Evolutionary conservation across 2,113 vertebrate genomes (phyloP).

Genomic region (Urocynchramus pylzowi): DNA sequence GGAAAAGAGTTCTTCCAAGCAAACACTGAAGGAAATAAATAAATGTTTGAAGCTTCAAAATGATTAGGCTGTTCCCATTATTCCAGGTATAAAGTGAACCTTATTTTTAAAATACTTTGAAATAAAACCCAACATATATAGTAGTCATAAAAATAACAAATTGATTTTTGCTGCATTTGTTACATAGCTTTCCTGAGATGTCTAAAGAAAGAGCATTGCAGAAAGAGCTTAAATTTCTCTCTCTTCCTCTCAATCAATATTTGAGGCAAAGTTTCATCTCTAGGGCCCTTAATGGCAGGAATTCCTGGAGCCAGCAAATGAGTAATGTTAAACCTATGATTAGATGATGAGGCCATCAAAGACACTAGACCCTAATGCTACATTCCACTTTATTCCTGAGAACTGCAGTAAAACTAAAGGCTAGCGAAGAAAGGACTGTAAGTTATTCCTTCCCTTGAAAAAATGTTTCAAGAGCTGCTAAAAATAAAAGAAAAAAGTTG

Average conservation of each 20-base stretch:
- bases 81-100: neutral
- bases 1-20: neutral
- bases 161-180: conserved; percentile 59
- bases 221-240: conserved; percentile 85
- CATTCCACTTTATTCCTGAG: conserved; percentile 70
- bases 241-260: conserved; percentile 91
- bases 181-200: conserved; percentile 59
- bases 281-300: conserved; percentile 91
- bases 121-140: neutral
- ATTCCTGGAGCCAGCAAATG: conserved; percentile 88
- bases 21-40: neutral
- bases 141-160: conserved; percentile 45
- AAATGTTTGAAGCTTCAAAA: neutral
- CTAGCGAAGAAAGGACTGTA: conserved; percentile 63
- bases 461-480: conserved; percentile 61
- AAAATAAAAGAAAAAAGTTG: neutral
- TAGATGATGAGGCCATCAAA: conserved; percentile 83
- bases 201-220: conserved; percentile 65
- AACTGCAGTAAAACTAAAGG: conserved; percentile 78
- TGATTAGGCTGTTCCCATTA: neutral
- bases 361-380: conserved; percentile 78
- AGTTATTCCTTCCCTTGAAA: conserved; percentile 30
- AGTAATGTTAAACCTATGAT: conserved; percentile 94
- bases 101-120: neutral
- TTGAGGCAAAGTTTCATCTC: conserved; percentile 93